These are phyloP conservation scores for Cheilosia impressa DNA, from an alignment of 2,888 invertebrate species.

Conservation along the genomic window DNA sequence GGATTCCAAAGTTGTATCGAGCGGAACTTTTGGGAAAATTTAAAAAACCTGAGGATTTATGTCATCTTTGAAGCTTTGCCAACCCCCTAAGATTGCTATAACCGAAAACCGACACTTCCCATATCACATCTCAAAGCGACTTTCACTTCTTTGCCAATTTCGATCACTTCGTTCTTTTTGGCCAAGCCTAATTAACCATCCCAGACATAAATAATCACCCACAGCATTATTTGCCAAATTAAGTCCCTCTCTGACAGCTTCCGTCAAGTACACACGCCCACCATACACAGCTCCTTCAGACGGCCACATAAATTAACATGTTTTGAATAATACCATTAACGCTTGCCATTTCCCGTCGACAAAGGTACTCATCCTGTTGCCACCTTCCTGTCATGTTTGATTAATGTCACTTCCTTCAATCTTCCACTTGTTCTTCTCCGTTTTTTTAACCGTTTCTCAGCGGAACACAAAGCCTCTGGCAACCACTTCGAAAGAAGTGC, in stretches of 20 bases:
- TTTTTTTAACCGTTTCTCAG: constrained; percentile 15
- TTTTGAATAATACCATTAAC: constrained; percentile 46
- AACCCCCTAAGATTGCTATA: too few relatives aligned
- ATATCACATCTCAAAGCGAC: too few relatives aligned
- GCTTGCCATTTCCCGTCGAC: constrained; percentile 15
- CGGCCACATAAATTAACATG: constrained; percentile 37
- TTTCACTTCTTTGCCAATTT: too few relatives aligned
- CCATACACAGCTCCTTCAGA: background rate
- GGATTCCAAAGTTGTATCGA: too few relatives aligned
- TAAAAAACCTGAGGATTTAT: too few relatives aligned
- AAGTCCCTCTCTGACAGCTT: background rate
- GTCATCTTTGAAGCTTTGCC: too few relatives aligned
- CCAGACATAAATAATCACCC: too few relatives aligned
- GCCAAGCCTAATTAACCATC: too few relatives aligned
- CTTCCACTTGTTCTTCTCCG: constrained; percentile 44
- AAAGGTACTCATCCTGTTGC: constrained; percentile 8
- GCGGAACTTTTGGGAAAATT: too few relatives aligned
- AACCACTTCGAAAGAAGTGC: constrained; percentile 33
- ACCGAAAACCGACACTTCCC: too few relatives aligned
- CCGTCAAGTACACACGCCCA: constrained; percentile 8
- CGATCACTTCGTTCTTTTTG: too few relatives aligned
- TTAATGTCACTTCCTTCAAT: constrained; percentile 72
- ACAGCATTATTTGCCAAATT: too few relatives aligned
- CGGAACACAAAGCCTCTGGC: constrained; percentile 48
- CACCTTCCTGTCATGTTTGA: constrained; percentile 62